Evolutionary conservation across 2,797 vertebrate species (phyloP), one percentile per base, ranked within the genome.

Genomic region (Rhinella marina): DNA sequence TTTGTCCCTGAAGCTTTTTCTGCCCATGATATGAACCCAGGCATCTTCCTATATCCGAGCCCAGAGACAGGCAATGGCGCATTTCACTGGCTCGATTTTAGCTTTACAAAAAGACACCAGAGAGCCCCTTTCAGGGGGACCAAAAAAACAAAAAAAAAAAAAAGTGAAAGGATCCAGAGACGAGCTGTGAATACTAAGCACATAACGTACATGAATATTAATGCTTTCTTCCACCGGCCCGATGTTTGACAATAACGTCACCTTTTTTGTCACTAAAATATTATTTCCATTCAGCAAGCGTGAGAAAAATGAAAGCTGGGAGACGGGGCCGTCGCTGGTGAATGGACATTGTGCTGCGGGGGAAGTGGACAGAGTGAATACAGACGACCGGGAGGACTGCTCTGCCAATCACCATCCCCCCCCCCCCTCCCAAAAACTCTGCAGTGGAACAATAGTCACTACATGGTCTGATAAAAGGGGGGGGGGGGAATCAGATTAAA

Each of bases 371-470:
- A 54, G 41, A 64, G 59, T 62, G 84, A 85, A 64, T 16, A 48
- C 29, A 72, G 82, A 61, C 6, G 23, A n/a, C 48, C 14, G 41
- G 19, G 59, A 29, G 73, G 73, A 32, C 59, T 19, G 11, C 11
- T 12, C 32, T 52, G 41, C 73, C 59, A 78, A 25, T 76, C 73
- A 62, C 75, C 41, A 41, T 41, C 41, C 41, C 50, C 25, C 52
- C 59, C 3, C 41, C 68, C 41, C 73, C 73, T 61, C 84, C 62
- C 14, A 52, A 77, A 87, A 25, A 23, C 73, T 52, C 27, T 5
- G 57, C 32, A 23, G 11, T 17, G 72, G 61, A 88, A 89, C 88
- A 89, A 89, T 70, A 75, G 61, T 82, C 80, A 88, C 79, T 77
- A 70, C 73, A 78, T 57, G 79, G 25, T 27, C 57, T n/a, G 59